Evolutionary conservation across 2,113 vertebrate genomes (phyloP).

Genomic region (Tachycineta bicolor): DNA sequence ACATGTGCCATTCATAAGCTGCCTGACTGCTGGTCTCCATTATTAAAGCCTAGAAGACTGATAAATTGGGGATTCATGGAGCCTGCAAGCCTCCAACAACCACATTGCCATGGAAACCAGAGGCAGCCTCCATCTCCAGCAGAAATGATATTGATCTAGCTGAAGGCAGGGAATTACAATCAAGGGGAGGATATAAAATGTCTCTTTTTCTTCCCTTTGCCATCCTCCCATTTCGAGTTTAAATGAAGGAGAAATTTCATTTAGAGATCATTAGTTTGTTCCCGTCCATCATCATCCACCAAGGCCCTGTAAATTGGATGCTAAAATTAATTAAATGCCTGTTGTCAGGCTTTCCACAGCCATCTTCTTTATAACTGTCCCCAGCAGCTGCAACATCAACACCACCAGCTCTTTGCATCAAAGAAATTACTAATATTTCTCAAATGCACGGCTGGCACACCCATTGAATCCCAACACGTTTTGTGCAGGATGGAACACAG

Average conservation of each 20-base stretch:
- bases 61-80: conserved; percentile 75
- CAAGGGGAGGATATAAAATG: conserved; percentile 48
- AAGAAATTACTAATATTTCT: neutral
- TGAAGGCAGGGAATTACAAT: conserved; percentile 55
- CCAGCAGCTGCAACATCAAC: neutral
- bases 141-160: conserved; percentile 68
- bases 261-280: conserved; percentile 43
- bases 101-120: conserved; percentile 79
- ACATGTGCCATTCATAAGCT: conserved; percentile 71
- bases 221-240: neutral
- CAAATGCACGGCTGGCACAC: neutral
- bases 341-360: conserved; percentile 3
- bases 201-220: neutral
- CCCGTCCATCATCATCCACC: neutral
- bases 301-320: neutral
- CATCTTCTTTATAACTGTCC: conserved; percentile 10
- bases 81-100: conserved; percentile 69
- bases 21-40: conserved; percentile 65
- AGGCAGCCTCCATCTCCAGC: conserved; percentile 64
- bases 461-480: neutral
- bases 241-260: conserved; percentile 51
- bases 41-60: conserved; percentile 74
- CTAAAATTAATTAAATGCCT: conserved; percentile 40
- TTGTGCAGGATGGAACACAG: neutral
- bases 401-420: neutral